Conservation (phyloP, 92 coral and sea anemone species). For the Plumapathes pennacea region DNA sequence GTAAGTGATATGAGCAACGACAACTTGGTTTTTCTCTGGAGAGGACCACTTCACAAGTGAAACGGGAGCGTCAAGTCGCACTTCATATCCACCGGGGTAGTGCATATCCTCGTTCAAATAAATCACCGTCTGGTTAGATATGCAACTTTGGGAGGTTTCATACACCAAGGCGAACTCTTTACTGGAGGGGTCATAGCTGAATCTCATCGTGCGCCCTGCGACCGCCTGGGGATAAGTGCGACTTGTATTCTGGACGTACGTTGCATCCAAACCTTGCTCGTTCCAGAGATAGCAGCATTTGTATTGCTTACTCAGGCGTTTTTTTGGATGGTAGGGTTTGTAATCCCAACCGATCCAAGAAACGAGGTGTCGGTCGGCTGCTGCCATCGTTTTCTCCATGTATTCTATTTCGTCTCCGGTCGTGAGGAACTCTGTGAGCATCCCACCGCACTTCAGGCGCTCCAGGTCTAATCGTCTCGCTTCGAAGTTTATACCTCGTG, state of each 20-base stretch:
- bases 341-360: slow-evolving; percentile 99
- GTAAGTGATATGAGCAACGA: slow-evolving; percentile 47
- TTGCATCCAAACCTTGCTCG: slow-evolving; percentile 59
- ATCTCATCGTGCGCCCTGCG: slow-evolving; percentile 79
- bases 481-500: slow-evolving; percentile 60
- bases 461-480: slow-evolving; percentile 63
- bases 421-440: slow-evolving; percentile 78
- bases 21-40: slow-evolving; percentile 43
- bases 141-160: slow-evolving; percentile 59
- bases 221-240: slow-evolving; percentile 96
- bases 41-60: slow-evolving; percentile 71
- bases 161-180: slow-evolving; percentile 67
- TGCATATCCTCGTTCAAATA: slow-evolving; percentile 74
- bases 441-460: slow-evolving; percentile 83
- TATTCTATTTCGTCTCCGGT: slow-evolving; percentile 37
- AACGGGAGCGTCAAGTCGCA: slow-evolving; percentile 66
- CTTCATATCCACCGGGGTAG: slow-evolving; percentile 66
- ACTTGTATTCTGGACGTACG: slow-evolving; percentile 81
- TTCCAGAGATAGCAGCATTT: slow-evolving; percentile 61
- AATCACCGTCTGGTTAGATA: slow-evolving; percentile 67
- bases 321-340: slow-evolving; percentile 61
- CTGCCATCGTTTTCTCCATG: slow-evolving; percentile 69
- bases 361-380: slow-evolving; percentile 75
- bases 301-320: slow-evolving; percentile 11
- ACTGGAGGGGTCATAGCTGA: slow-evolving; percentile 59